These are phyloP conservation scores for Percina caprodes DNA, from an alignment of 2,113 vertebrate genomes.

Conservation along the genomic window DNA sequence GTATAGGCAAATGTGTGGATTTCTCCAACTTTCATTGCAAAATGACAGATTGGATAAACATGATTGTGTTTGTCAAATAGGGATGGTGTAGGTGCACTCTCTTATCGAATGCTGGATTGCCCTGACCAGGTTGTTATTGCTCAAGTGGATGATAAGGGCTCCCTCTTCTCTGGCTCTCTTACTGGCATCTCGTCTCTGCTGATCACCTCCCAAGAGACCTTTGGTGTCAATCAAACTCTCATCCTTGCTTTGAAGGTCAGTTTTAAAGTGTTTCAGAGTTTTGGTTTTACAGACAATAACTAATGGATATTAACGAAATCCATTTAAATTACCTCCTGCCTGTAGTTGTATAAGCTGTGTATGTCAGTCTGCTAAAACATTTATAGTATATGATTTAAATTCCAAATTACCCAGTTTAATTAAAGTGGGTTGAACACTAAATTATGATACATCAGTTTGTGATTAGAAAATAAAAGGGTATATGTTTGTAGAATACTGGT, in stretches of 20 bases:
- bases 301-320: not conserved
- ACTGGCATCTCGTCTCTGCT: conserved; percentile 88
- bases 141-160: conserved; percentile 88
- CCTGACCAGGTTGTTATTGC: conserved; percentile 86
- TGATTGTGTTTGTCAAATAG: conserved; percentile 71
- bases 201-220: conserved; percentile 89
- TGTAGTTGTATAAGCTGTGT: not conserved
- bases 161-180: conserved; percentile 87
- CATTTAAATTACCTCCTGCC: not conserved
- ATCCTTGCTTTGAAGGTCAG: conserved; percentile 84
- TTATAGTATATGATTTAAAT: no score
- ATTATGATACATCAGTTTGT: not conserved
- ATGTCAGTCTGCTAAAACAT: not conserved
- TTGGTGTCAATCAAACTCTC: conserved; percentile 86
- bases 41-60: not conserved
- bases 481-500: not conserved
- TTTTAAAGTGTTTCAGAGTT: conserved; percentile 5
- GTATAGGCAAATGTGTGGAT: not conserved
- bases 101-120: conserved; percentile 87
- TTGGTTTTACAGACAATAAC: not conserved
- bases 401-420: not conserved
- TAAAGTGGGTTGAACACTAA: not conserved
- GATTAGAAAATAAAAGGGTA: not conserved
- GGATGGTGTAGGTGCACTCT: conserved; percentile 86
- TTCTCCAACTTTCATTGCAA: not conserved